Evolutionary conservation across 2,888 invertebrate genomes (phyloP), one percentile per base, ranked within the genome.

Genomic region (Gortyna flavago): DNA sequence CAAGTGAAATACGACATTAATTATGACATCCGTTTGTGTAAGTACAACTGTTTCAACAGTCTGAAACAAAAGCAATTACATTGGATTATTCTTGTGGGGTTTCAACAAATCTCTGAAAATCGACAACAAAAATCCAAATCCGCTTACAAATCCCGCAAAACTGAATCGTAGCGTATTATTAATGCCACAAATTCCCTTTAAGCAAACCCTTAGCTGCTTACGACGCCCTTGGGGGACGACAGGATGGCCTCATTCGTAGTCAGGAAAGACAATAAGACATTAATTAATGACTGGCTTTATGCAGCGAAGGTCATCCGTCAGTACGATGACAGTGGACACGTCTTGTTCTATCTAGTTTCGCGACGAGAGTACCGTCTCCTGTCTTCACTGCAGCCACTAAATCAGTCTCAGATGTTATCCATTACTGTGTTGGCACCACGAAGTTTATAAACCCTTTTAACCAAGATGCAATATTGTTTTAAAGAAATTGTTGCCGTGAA

Each of bases 391-490:
- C 77, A 81, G 80, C 83, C 84, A 86, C 88, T 93, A 92, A 91
- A 93, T 93, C 92, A 92, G 82, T 84, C 84, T 87, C 85, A 87
- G 87, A 89, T 89, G 88, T 87, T 90, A 91, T 92, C 91, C 90
- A 90, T 93, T 92, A 90, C 83, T 72, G 77, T 87, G 87, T 89
- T 86, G 80, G 82, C 80, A 67, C 75, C 77, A 79, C 79, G 80
- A 85, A 89, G 84, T 88, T 89, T 85, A 88, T 87, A 84, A 88
- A 85, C 79, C 73, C 70, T 84, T 80, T 75, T 72, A 32, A 67
- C 72, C 75, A 57, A 51, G 13, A 68, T 48, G 54, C 72, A 68
- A 73, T 79, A 81, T 73, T 79, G 71, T 80, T 75, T 79, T 77
- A 62, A 64, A 77, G 38, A 79, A 68, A 71, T 77, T 66, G 16